These are phyloP conservation scores for Ernsta delagoae DNA, from an alignment of 2,888 invertebrate genomes.

Conservation along the genomic window DNA sequence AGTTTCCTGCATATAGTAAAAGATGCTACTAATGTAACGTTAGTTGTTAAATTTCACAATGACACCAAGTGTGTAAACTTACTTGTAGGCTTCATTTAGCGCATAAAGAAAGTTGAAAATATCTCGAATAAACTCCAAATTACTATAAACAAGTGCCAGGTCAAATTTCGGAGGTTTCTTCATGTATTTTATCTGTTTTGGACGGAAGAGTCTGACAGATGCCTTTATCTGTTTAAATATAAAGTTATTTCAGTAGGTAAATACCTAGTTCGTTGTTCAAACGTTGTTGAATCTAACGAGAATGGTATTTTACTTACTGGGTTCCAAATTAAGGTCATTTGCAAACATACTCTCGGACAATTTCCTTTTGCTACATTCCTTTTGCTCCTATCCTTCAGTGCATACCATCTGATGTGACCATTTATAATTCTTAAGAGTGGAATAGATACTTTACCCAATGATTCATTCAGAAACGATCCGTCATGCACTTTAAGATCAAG, in stretches of 20 bases:
- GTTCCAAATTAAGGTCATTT: constrained; percentile 70
- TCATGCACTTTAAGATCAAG: constrained; percentile 69
- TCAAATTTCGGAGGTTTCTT: constrained; percentile 67
- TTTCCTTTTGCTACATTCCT: constrained; percentile 66
- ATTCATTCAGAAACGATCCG: constrained; percentile 59
- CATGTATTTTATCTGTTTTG: constrained; percentile 67
- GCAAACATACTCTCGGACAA: constrained; percentile 67
- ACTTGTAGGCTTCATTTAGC: constrained; percentile 68
- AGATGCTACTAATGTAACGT: background rate
- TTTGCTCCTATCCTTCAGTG: constrained; percentile 65
- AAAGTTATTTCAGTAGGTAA: too few relatives aligned
- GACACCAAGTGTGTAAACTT: constrained; percentile 45
- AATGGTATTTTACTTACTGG: constrained; percentile 58
- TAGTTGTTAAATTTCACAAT: too few relatives aligned
- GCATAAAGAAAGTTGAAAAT: constrained; percentile 52
- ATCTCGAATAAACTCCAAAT: constrained; percentile 64
- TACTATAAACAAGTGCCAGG: constrained; percentile 64
- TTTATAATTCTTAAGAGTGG: constrained; percentile 66
- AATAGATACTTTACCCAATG: constrained; percentile 67
- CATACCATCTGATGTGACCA: constrained; percentile 68
- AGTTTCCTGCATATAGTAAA: constrained; percentile 52
- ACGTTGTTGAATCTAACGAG: background rate
- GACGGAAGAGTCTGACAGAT: constrained; percentile 63
- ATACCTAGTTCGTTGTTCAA: too few relatives aligned
- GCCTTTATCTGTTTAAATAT: constrained; percentile 63